A percentile compares a stretch with the other conserved stretches of the same genome.
These are phyloP conservation scores for Tragelaphus buxtoni DNA, from an alignment of 2,113 vertebrate genomes.

Conservation along the genomic window DNA sequence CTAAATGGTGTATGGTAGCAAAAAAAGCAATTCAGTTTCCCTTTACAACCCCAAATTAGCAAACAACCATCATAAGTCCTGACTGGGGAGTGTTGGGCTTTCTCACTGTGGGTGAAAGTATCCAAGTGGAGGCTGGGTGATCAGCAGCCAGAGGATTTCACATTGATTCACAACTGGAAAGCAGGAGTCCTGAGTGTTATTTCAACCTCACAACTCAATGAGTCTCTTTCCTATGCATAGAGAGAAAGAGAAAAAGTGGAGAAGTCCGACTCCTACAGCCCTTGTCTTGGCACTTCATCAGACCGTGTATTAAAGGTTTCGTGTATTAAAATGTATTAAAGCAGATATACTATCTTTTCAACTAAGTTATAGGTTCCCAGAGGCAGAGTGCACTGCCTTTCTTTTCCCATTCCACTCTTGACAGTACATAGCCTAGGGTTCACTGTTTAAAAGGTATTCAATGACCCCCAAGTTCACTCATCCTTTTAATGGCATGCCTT, in stretches of 20 bases:
- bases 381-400: background rate
- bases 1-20: background rate
- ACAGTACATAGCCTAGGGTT: background rate
- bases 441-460: background rate
- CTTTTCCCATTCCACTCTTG: background rate
- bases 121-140: background rate
- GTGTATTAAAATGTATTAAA: background rate
- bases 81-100: background rate
- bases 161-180: background rate
- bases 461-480: background rate
- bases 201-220: background rate
- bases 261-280: background rate
- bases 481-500: background rate
- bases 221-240: background rate
- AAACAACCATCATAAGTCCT: background rate
- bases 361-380: background rate
- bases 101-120: background rate
- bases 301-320: background rate
- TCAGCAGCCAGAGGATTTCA: background rate
- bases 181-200: background rate
- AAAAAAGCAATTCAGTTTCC: background rate
- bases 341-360: background rate
- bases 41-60: background rate
- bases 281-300: background rate
- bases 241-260: background rate